Conservation (phyloP, 2,888 invertebrate genomes). For the Meloe dianella region DNA sequence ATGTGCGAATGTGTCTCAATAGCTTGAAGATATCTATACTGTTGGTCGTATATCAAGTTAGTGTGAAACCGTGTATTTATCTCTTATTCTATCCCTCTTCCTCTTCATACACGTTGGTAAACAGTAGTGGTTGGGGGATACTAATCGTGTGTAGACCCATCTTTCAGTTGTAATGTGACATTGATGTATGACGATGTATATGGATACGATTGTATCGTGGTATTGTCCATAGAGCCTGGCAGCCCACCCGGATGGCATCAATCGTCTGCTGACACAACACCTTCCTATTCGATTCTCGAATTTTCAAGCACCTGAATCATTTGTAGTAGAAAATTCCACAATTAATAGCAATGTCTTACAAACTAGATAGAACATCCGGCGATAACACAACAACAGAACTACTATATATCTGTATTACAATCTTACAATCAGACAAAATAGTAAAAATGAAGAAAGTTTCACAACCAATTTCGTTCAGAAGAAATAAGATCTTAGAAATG, state of each 20-base stretch:
- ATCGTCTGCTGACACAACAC: not conserved
- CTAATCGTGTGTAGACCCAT: conserved; percentile 31
- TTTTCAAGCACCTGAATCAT: not conserved
- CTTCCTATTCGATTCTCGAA: not conserved
- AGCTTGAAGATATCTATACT: conserved; percentile 26
- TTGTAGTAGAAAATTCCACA: not conserved
- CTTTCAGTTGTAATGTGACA: conserved; percentile 27
- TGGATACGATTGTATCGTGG: conserved; percentile 19
- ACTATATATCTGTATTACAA: not conserved
- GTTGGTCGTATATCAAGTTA: conserved; percentile 23
- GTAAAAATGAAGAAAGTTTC: not conserved
- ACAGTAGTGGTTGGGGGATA: conserved; percentile 9
- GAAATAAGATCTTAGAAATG: not conserved
- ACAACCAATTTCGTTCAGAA: not conserved
- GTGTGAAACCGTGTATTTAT: conserved; percentile 22
- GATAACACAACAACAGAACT: not conserved
- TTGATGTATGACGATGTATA: conserved; percentile 25
- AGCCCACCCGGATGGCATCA: not conserved
- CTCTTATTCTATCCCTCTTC: not conserved
- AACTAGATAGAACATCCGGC: not conserved
- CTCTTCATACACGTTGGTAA: not conserved
- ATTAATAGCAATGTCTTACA: not conserved
- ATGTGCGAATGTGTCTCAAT: conserved; percentile 29
- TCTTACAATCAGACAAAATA: not conserved
- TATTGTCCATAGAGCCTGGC: not conserved